Percentiles rank a stretch among this genome's conserved stretches.
Evolutionary conservation across 37 sponge, comb jelly and placozoan genomes (phyloP).

Genomic region (Chondrilla cf. caribensis): DNA sequence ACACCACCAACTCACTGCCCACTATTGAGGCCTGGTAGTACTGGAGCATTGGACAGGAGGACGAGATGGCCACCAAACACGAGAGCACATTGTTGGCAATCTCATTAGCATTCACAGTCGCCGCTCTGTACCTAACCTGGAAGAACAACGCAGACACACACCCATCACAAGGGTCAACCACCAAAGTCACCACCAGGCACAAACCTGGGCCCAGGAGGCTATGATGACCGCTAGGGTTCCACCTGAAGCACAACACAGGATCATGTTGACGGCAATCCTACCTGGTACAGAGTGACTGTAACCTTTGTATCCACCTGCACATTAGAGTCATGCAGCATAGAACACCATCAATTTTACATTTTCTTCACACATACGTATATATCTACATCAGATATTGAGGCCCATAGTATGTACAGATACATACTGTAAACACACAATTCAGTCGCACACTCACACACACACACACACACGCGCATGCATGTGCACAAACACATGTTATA

Average conservation of each 20-base stretch:
- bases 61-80: conserved; percentile 87
- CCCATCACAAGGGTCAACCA: no score
- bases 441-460: not conserved
- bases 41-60: conserved; percentile 78
- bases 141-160: no score
- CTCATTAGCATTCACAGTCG: conserved; percentile 86
- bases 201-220: conserved; percentile 81
- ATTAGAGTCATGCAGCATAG: no score
- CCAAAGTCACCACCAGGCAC: no score
- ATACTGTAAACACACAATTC: not conserved
- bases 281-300: conserved; percentile 57
- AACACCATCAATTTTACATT: no score
- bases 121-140: conserved; percentile 56
- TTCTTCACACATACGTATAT: no score
- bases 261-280: conserved; percentile 91
- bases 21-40: conserved; percentile 73
- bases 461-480: no score
- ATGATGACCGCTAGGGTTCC: conserved; percentile 71
- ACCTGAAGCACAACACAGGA: conserved; percentile 67
- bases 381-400: no score
- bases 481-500: no score
- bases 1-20: conserved; percentile 67
- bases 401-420: no score
- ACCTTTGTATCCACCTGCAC: not conserved
- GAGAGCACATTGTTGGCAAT: conserved; percentile 90